A percentile compares a stretch with the other conserved stretches of the same genome.
Evolutionary conservation across 2,888 invertebrate species (phyloP).

Genomic region (Drosophila acutilabella): DNA sequence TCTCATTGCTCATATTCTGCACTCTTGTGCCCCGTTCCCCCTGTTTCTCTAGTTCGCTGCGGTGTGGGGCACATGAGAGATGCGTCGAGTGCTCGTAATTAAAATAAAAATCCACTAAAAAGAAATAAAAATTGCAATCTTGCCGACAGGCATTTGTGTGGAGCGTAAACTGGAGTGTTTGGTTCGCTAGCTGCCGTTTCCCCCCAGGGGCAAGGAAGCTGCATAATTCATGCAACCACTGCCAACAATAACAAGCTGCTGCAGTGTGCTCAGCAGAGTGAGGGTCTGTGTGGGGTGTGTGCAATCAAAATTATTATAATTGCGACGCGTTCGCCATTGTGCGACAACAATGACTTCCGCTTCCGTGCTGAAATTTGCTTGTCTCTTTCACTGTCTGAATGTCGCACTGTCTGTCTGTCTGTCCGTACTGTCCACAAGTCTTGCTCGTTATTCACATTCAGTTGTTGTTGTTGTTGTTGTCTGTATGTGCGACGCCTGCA

Average conservation of each 20-base stretch:
- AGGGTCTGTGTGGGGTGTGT: slow-evolving; percentile 33
- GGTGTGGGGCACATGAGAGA: slow-evolving; percentile 25
- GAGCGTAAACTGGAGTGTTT: slow-evolving; percentile 27
- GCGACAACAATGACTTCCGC: slow-evolving; percentile 82
- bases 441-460: slow-evolving; percentile 32
- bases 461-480: slow-evolving; percentile 13
- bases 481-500: slow-evolving; percentile 51
- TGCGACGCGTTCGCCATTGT: slow-evolving; percentile 82
- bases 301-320: slow-evolving; percentile 83
- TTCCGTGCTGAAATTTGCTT: slow-evolving; percentile 79
- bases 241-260: slow-evolving; percentile 62
- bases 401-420: slow-evolving; percentile 9
- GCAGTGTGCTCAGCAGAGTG: slow-evolving; percentile 2
- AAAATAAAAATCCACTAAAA: slow-evolving; percentile 62
- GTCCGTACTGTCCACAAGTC: neutral
- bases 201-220: slow-evolving; percentile 34
- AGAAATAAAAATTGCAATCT: slow-evolving; percentile 29
- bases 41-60: neutral
- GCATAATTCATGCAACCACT: slow-evolving; percentile 68
- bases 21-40: neutral
- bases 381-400: slow-evolving; percentile 42
- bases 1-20: neutral
- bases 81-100: slow-evolving; percentile 62
- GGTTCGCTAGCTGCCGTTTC: slow-evolving; percentile 2
- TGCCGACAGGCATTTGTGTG: slow-evolving; percentile 22